Conservation (phyloP, 1,140 invertebrate species). For the Drosophila insularis region DNA sequence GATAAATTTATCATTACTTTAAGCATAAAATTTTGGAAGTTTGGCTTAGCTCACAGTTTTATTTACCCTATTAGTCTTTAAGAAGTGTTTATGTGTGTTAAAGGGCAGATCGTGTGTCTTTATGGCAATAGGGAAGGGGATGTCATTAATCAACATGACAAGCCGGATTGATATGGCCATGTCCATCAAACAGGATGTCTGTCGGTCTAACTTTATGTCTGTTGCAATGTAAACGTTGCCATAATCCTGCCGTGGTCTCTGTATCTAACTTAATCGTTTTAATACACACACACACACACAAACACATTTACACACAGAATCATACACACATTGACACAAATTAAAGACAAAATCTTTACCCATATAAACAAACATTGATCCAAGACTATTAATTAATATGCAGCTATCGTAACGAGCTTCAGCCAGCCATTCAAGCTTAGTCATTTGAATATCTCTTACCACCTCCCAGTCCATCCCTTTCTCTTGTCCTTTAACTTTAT, state of each 20-base stretch:
- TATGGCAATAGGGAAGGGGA: background rate
- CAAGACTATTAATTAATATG: conserved; percentile 21
- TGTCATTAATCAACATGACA: conserved; percentile 4
- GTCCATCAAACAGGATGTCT: background rate
- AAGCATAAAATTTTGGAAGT: too few relatives aligned
- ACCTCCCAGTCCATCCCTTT: background rate
- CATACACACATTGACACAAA: background rate
- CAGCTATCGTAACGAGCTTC: conserved; percentile 13
- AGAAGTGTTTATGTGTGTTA: background rate
- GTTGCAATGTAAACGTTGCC: conserved; percentile 17
- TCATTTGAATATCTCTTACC: conserved; percentile 13
- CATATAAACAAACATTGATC: conserved; percentile 3
- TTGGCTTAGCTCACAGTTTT: too few relatives aligned
- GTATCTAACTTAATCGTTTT: conserved; percentile 5
- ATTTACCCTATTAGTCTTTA: too few relatives aligned
- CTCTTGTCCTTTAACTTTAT: background rate
- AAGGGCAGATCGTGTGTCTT: background rate
- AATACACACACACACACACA: background rate
- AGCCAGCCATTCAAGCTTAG: conserved; percentile 7
- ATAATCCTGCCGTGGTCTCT: background rate
- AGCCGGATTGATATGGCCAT: background rate
- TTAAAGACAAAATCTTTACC: background rate
- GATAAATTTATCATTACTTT: too few relatives aligned
- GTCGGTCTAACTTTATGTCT: conserved; percentile 8
- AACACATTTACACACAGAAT: background rate